Evolutionary conservation across 1,140 invertebrate genomes (phyloP).

Genomic region (Trichonephila clavipes): DNA sequence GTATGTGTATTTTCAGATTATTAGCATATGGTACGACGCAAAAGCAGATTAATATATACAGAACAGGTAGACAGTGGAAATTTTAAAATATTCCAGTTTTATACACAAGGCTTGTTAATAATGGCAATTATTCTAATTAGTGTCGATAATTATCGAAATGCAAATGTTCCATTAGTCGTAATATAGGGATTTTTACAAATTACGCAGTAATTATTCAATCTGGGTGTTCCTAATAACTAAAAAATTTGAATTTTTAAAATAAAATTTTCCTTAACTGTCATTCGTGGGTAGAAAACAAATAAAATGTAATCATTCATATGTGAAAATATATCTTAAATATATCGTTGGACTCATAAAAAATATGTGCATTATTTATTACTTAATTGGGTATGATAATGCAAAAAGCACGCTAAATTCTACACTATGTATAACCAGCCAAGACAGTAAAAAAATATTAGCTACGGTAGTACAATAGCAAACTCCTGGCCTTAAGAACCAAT

Average conservation of each 20-base stretch:
- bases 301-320: too few species aligned
- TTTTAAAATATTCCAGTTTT: background rate
- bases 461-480: too few species aligned
- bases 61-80: background rate
- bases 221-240: background rate
- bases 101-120: background rate
- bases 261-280: background rate
- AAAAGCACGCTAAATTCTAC: too few species aligned
- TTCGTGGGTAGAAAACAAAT: too few species aligned
- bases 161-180: background rate
- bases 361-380: too few species aligned
- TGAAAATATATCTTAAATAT: too few species aligned
- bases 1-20: too few species aligned
- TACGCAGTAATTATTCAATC: background rate
- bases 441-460: too few species aligned
- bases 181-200: background rate
- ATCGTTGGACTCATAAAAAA: too few species aligned
- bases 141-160: background rate
- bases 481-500: too few species aligned
- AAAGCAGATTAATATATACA: background rate
- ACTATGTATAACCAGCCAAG: too few species aligned
- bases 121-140: background rate
- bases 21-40: background rate
- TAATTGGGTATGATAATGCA: too few species aligned
- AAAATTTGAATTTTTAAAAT: background rate